A percentile compares a stretch with the other conserved stretches of the same genome.
phyloP scores from a whole-genome alignment of 1,140 invertebrate genomes.

The Caenorhabditis elegans region DNA sequence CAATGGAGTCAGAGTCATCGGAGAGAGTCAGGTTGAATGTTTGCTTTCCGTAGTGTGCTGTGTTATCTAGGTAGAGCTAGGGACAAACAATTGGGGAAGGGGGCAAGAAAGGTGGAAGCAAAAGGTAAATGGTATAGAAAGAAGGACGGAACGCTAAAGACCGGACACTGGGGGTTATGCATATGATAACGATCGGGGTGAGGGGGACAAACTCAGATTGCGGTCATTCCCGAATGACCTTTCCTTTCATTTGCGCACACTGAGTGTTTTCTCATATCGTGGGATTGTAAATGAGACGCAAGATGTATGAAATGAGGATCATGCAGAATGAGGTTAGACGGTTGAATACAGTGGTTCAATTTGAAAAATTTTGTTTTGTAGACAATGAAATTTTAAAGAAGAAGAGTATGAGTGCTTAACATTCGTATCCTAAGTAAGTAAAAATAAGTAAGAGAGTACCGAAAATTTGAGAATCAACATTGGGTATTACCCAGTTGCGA shows the following conservation, averaged over 20 bases:
- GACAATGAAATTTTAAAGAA: no score
- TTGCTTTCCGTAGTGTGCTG: conserved; percentile 30
- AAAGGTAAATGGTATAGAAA: neutral
- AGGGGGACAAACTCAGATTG: conserved; percentile 20
- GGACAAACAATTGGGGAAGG: neutral
- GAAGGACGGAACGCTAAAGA: conserved; percentile 4
- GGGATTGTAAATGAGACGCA: conserved; percentile 2
- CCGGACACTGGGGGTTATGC: neutral
- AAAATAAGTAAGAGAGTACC: no score
- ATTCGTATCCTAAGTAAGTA: no score
- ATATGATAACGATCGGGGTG: conserved; percentile 20
- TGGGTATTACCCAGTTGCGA: no score
- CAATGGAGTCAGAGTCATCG: conserved; percentile 14
- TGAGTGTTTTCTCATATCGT: conserved; percentile 13
- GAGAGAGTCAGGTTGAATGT: conserved; percentile 30
- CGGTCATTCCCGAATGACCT: conserved; percentile 28
- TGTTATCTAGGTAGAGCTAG: conserved; percentile 19
- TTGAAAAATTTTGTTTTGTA: no score
- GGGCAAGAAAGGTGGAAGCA: neutral
- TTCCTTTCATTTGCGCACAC: conserved; percentile 1
- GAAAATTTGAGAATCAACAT: no score
- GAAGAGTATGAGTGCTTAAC: no score
- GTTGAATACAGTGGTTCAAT: neutral
- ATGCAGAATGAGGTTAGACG: neutral
- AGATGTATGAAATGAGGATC: neutral